phyloP scores from a whole-genome alignment of 2,888 invertebrate genomes.

The Eupithecia pulchellata region DNA sequence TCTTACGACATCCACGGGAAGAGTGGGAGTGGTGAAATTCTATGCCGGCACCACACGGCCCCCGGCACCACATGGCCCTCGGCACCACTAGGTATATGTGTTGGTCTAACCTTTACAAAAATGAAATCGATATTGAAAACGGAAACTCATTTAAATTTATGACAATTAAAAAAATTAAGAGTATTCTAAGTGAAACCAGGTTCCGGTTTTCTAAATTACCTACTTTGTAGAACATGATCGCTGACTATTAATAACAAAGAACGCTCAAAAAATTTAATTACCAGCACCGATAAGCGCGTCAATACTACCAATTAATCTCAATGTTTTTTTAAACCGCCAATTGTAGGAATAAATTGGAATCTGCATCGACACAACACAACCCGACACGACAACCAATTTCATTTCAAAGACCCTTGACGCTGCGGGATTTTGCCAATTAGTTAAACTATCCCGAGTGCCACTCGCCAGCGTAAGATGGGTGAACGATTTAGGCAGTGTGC shows the following conservation, averaged over 20 bases:
- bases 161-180: no score
- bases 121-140: no score
- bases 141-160: no score
- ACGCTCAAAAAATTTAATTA: not conserved
- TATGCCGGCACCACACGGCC: no score
- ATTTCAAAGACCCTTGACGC: constrained; percentile 10
- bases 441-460: constrained; percentile 12
- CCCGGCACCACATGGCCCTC: no score
- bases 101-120: no score
- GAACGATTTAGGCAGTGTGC: not conserved
- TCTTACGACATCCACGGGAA: no score
- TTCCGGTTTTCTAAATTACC: no score
- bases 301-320: not conserved
- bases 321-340: not conserved
- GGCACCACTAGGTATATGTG: no score
- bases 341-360: constrained; percentile 18
- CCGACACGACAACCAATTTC: constrained; percentile 24
- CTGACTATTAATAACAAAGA: not conserved
- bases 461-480: not conserved
- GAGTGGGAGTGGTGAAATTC: no score
- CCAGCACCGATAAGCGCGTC: not conserved
- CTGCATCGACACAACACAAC: not conserved
- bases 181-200: no score
- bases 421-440: constrained; percentile 21
- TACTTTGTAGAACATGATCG: no score